Evolutionary conservation across 2,113 vertebrate species (phyloP).

Genomic region (Oncorhynchus mykiss): DNA sequence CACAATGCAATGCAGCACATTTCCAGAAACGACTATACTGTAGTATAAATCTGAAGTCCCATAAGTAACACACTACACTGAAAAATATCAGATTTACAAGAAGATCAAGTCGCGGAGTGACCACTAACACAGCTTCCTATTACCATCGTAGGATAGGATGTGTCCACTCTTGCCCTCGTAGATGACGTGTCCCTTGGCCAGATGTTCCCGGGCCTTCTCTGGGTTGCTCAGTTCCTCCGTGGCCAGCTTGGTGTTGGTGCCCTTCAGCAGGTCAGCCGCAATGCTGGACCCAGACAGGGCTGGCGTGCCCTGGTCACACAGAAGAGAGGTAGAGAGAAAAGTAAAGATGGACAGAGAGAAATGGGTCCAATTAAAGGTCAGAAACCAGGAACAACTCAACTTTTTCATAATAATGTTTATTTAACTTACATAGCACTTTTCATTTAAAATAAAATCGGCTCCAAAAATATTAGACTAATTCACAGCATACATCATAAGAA

Average conservation of each 20-base stretch:
- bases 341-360: neutral
- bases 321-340: constrained; percentile 2
- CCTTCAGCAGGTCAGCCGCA: constrained; percentile 87
- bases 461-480: no score
- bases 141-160: constrained; percentile 93
- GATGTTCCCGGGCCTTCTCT: constrained; percentile 85
- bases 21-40: neutral
- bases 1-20: neutral
- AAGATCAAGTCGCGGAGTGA: no score
- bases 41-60: neutral
- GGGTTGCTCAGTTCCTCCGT: constrained; percentile 85
- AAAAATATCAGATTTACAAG: neutral
- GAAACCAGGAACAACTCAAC: no score
- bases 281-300: constrained; percentile 86
- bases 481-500: no score
- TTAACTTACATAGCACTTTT: no score
- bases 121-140: constrained; percentile 39
- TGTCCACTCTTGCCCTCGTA: constrained; percentile 97
- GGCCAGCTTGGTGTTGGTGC: constrained; percentile 86
- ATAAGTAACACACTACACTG: neutral
- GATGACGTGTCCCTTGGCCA: constrained; percentile 92
- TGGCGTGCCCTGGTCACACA: constrained; percentile 83
- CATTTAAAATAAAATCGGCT: no score
- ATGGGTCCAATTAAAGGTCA: no score
- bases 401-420: no score